Conservation (phyloP, 2,797 vertebrate genomes). For the Crossoptilon crossoptilon region DNA sequence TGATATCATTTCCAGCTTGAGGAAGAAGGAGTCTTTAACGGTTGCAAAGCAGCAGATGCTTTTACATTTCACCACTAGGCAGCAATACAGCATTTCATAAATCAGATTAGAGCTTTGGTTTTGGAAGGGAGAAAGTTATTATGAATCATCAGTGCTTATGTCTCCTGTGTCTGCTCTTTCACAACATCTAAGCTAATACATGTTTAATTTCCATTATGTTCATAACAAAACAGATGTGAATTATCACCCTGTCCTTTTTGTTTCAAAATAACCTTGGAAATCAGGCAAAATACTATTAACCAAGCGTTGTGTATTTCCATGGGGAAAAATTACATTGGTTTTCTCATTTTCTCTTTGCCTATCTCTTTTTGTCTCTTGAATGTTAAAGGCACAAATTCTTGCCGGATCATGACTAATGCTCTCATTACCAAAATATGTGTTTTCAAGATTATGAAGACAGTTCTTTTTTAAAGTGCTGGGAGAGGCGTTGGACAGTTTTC, state of each 20-base stretch:
- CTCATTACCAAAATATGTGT: neutral
- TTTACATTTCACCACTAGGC: slow-evolving; percentile 36
- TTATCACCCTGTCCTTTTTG: neutral
- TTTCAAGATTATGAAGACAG: neutral
- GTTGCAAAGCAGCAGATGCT: neutral
- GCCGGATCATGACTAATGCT: neutral
- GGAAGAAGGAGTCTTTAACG: neutral
- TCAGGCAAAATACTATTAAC: neutral
- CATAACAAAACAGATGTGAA: slow-evolving; percentile 12
- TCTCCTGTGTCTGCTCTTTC: neutral
- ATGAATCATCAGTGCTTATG: neutral
- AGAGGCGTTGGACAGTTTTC: neutral
- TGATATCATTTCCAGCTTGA: neutral
- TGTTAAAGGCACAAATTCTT: neutral
- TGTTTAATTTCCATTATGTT: neutral
- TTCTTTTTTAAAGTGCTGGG: neutral
- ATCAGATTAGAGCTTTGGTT: neutral
- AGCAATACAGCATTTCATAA: slow-evolving; percentile 11
- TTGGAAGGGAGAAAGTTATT: neutral
- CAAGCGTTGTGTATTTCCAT: neutral
- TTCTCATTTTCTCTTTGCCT: neutral
- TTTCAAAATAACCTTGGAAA: neutral
- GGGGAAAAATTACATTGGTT: neutral
- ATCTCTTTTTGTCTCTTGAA: neutral
- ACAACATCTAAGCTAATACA: neutral